Evolutionary conservation across 1,140 invertebrate genomes (phyloP), one percentile per base, ranked within the genome.

Genomic region (Metaphire vulgaris): DNA sequence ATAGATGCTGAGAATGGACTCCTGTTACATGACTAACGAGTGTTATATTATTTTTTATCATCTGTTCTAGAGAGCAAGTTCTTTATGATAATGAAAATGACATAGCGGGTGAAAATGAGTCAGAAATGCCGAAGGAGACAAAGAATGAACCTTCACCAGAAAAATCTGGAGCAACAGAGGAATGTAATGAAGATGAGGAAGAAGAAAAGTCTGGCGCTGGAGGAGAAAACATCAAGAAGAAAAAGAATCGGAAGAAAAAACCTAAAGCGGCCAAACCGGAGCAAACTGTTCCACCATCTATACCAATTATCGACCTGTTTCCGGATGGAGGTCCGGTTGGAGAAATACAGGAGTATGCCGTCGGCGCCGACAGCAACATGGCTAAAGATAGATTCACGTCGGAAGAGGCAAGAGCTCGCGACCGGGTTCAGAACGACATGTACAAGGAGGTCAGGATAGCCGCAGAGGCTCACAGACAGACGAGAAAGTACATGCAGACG

Each of bases 401-500:
- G 82, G 96, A 97, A 85, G 97, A 99, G 83, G 97, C 96, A 81
- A 90, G 91, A 81, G 86, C 88, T 12, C 75, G 89, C 6, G 90
- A 91, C 77, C 78, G 81, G 16, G 84, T 88, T 14, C 87, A 89
- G 68, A 84, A 82, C 6, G 94, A 98, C 81, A 92, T 96, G 79
- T 99, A 98, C 83, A 93, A 95, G 83, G 96, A 99, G 87, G 91
- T 97, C 33, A 90, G 98, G 79, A 91, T 93, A 79, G 97, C 97
- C 30, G 97, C 97, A 33, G 97, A 99, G 87, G 96, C 95, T 72
- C 97, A 99, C 86, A 90, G 97, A 86, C 86, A 96, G 91, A 97
- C 95, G 12, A 88, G 95, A 68, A 90, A 95, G 85, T 91, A 97
- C 83, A 96, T 98, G 82, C 91, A 91, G 81, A 89, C 90, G 31